Evolutionary conservation across 2,113 vertebrate genomes (phyloP), one percentile per base, ranked within the genome.

Genomic region (Pholis gunnellus): DNA sequence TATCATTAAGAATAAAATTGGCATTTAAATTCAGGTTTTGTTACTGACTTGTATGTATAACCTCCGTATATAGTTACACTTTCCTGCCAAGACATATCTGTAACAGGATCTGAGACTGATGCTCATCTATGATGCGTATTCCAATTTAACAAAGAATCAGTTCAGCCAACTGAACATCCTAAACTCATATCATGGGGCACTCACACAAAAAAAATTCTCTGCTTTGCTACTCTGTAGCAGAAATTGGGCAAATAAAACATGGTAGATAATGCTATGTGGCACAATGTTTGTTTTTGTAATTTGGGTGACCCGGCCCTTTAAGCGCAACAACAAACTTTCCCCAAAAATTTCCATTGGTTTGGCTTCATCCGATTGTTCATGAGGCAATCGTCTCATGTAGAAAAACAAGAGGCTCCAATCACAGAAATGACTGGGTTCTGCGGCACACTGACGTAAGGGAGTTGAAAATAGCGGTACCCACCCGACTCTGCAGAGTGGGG

Each of bases 401-500:
- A 1, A 60, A 22, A 68, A 84, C 54, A 65, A 36, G 15, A 20
- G 70, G 69, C 42, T 1, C 17, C 68, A 18, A 63, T 34, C 75
- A 31, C 40, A 81, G 42, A 27, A 44, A 72, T 10, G 14, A 15
- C n/a, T n/a, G 71, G 20, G 66, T 69, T 60, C 48, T 79, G 52
- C 3, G 14, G n/a, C 52, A 42, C 3, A 67, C 46, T 20, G 14
- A 31, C 54, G 6, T 20, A 20, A 50, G 1, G 13, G 15, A 31
- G 54, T 13, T 9, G 9, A 18, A 65, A 40, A 5, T 0, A 38
- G 13, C 2, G 9, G 34, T 9, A 85, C 96, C 94, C 87, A 99
- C 98, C 98, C 2, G 94, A 92, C 86, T 99, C 97, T 2, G 95
- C 91, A 3, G 95, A 95, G 86, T 95, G 95, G 1, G 98, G 98